Base-by-base conservation (phyloP, 2,113 vertebrate species). In the Salminus brasiliensis region DNA sequence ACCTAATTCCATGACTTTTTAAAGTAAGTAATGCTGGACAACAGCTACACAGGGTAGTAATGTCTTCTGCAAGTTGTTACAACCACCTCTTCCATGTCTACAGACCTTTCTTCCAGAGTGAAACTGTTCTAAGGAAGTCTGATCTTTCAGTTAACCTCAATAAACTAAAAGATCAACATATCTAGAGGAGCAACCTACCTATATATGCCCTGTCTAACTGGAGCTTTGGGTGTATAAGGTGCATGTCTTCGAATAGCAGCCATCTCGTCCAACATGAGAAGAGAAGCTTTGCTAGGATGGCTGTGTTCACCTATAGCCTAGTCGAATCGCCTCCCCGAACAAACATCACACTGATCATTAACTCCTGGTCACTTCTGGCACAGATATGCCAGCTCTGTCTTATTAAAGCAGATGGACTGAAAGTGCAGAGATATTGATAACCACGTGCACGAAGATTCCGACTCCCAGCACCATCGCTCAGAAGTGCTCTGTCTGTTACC, bases 161-260 rank as follows among this genome's bases (percentile, higher is more conserved):
- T 52, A 0, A 18, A 21, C 21, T 25, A 25, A 57, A 45, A 8
- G 25, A n/a, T n/a, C n/a, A n/a, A n/a, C n/a, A n/a, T n/a, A n/a
- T n/a, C n/a, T n/a, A n/a, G n/a, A n/a, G n/a, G 47, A 21, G 15
- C 21, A 21, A 41, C 88, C 83, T 88, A 94, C 93, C 92, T 94
- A 91, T 93, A 93, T 65, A 93, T 88, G 0, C 92, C 92, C 80
- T 89, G 90, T 66, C 90, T 92, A 63, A 92, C 72, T 7, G 92
- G 92, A 9, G 92, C 91, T 85, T 90, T 92, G 1, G 86, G 71
- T 57, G 92, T 92, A 79, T 88, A 91, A 1, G 85, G 80, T 15
- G 87, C 77, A 16, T 86, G 73, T 79, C 90, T 85, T 32, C 63
- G 78, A 63, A 93, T 32, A 30, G 89, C 57, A 73, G 86, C 84